Evolutionary conservation across 1,140 invertebrate genomes (phyloP), one percentile per base, ranked within the genome.

Genomic region (Sipha flava): DNA sequence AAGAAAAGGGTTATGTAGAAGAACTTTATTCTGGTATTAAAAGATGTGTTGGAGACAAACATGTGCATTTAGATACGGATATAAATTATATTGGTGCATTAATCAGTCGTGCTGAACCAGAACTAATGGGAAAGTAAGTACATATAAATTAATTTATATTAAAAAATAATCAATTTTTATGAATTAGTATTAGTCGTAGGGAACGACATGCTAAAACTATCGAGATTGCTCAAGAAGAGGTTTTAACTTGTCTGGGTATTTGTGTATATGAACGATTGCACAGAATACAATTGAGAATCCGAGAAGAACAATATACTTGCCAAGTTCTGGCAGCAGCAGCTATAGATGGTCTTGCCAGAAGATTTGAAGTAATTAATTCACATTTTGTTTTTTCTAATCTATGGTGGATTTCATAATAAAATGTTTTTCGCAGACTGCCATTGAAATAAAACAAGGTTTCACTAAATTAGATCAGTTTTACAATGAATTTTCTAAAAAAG

Each of bases 141-240:
- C 54, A 82, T 26, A 26, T 26, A 10, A 29, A 29, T 4, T 79
- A 52, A 10, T 31, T 37, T 21, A 16, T 57, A 6, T 40, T 23
- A 34, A 62, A 59, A 45, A 1, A 37, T 59, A 14, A 21, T 37
- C 52, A 31, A 26, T 79, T 29, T n/a, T 70, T 29, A 62, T 75
- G 34, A 73, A 45, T 18, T 21, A 40, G 72, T 18, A 68, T 79
- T 64, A 89, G 90, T 82, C 88, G 91, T 81, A 89, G 94, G 79
- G 95, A 97, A 85, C 88, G 95, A 72, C 95, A 97, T 86, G 95
- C 95, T 1, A 97, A 97, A 87, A 97, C 95, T 10, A 85, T 97
- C 81, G 95, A 97, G 88, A 95, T 96, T 83, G 95, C 95, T 83
- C 95, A 98, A 87, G 95, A 97, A 86, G 95, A 98, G 87, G 95